Conservation (phyloP, 2,797 vertebrate genomes). For the Sciurus vulgaris region DNA sequence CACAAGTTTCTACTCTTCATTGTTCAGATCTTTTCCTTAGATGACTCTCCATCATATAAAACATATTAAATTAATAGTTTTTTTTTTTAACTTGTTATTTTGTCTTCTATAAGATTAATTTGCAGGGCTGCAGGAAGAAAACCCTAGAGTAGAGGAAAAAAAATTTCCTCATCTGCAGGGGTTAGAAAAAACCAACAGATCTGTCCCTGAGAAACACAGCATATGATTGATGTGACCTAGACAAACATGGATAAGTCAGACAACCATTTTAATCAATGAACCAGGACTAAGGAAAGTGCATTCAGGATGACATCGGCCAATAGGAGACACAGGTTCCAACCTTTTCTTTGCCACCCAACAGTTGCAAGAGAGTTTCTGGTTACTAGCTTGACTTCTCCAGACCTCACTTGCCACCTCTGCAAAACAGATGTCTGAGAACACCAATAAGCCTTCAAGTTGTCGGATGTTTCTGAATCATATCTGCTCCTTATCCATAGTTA, state of each 20-base stretch:
- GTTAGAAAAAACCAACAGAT: not conserved
- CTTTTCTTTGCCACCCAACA: not conserved
- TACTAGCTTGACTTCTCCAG: not conserved
- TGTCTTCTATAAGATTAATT: not conserved
- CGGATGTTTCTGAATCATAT: not conserved
- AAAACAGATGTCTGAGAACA: not conserved
- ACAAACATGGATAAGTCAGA: not conserved
- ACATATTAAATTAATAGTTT: not conserved
- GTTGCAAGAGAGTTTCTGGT: not conserved
- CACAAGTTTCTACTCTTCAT: not conserved
- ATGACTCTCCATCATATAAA: not conserved
- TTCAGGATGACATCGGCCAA: not conserved
- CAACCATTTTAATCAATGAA: not conserved
- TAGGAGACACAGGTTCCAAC: not conserved
- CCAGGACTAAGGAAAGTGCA: not conserved
- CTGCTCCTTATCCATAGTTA: not conserved
- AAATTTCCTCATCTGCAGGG: not conserved
- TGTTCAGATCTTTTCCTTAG: not conserved
- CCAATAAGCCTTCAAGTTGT: not conserved
- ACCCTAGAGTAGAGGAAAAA: not conserved
- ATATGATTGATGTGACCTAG: not conserved
- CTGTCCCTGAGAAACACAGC: not conserved
- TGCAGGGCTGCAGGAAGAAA: not conserved
- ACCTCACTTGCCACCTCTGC: not conserved
- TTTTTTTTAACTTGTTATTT: not conserved